Conservation (phyloP, 2,888 invertebrate species). For the Monopis laevigella region DNA sequence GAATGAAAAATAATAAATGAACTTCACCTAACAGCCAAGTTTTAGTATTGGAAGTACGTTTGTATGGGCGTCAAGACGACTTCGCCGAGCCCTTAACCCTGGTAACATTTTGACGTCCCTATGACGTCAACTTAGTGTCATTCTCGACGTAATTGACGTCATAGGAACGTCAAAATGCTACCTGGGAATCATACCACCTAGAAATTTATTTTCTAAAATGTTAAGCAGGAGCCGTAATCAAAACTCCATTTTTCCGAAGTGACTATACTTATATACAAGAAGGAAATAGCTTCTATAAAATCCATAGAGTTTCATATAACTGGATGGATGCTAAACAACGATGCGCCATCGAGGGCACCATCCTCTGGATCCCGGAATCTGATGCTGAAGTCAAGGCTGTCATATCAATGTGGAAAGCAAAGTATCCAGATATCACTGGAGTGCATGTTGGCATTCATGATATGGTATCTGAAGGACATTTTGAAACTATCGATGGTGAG, state of each 20-base stretch:
- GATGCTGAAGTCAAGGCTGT: constrained; percentile 17
- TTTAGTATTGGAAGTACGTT: too few relatives aligned
- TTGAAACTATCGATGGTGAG: constrained; percentile 33
- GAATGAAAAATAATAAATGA: too few relatives aligned
- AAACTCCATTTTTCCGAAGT: constrained; percentile 19
- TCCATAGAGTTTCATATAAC: constrained; percentile 19
- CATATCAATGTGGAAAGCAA: constrained; percentile 15
- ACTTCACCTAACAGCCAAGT: too few relatives aligned
- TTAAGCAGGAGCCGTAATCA: not conserved
- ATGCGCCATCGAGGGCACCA: constrained; percentile 21
- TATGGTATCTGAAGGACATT: constrained; percentile 31
- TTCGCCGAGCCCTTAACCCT: too few relatives aligned
- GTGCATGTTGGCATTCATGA: constrained; percentile 36
- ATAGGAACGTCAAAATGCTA: too few relatives aligned
- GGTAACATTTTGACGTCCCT: too few relatives aligned
- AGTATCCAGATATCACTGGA: constrained; percentile 22
- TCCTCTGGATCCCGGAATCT: constrained; percentile 21
- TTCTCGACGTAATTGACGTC: too few relatives aligned
- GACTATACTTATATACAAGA: constrained; percentile 21
- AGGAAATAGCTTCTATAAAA: constrained; percentile 21
- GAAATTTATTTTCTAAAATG: too few relatives aligned
- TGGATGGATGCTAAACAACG: constrained; percentile 20
- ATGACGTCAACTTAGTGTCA: too few relatives aligned
- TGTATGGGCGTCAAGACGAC: too few relatives aligned
- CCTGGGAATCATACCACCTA: too few relatives aligned